Percentiles rank a stretch among this genome's conserved stretches.
These are phyloP conservation scores for Acromyrmex charruanus DNA, from an alignment of 1,140 invertebrate species.

Conservation along the genomic window DNA sequence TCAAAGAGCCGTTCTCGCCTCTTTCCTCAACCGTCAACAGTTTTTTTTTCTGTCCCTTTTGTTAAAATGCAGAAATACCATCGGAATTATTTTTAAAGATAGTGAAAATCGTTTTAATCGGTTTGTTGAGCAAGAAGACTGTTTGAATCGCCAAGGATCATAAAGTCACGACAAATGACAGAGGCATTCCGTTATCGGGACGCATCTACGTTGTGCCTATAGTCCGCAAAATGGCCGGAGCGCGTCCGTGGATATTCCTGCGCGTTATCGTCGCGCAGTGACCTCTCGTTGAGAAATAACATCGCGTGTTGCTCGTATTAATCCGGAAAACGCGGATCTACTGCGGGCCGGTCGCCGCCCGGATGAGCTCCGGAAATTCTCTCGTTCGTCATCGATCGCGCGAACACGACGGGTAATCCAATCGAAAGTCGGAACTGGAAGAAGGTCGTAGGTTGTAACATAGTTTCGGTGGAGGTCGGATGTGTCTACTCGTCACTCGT, in stretches of 20 bases:
- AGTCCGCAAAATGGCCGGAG: slow-evolving; percentile 71
- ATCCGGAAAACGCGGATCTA: neutral
- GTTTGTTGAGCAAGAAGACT: neutral
- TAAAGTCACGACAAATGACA: slow-evolving; percentile 26
- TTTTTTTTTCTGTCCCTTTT: neutral
- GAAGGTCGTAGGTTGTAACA: slow-evolving; percentile 46
- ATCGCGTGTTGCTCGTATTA: slow-evolving; percentile 36
- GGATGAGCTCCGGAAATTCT: slow-evolving; percentile 2
- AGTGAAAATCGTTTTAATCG: neutral
- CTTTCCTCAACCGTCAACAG: neutral
- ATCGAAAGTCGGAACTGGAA: slow-evolving; percentile 38
- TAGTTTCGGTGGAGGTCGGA: slow-evolving; percentile 58
- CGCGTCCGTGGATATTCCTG: slow-evolving; percentile 61
- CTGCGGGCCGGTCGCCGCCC: neutral
- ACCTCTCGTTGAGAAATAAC: slow-evolving; percentile 40
- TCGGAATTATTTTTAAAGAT: neutral
- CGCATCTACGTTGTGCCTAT: slow-evolving; percentile 49
- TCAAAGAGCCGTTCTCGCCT: slow-evolving; percentile 37
- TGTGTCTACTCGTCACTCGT: slow-evolving; percentile 39
- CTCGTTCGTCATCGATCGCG: slow-evolving; percentile 14
- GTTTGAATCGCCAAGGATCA: neutral
- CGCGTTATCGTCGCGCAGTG: slow-evolving; percentile 62
- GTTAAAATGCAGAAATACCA: neutral
- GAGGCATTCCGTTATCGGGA: slow-evolving; percentile 49
- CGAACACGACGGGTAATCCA: neutral